Evolutionary conservation across 2,113 vertebrate genomes (phyloP), one percentile per base, ranked within the genome.

Genomic region (Nestor notabilis): DNA sequence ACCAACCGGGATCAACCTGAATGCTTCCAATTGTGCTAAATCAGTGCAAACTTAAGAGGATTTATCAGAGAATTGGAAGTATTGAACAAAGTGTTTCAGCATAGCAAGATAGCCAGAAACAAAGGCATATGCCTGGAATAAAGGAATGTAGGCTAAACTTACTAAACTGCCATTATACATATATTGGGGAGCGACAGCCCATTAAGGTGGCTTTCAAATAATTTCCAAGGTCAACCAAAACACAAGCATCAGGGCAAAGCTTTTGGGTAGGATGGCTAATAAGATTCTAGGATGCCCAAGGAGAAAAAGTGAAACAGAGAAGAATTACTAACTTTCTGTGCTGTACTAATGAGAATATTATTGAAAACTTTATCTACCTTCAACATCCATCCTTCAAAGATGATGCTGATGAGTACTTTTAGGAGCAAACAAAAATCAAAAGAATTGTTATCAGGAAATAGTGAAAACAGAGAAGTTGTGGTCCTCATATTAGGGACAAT

Each of bases 31-130:
- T 50, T 47, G n/a, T 47, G 14, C 50, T 63, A 37, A 44, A 78
- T 35, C 33, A 55, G 29, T 20, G 10, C 55, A 83, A 75, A 60
- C 17, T 64, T 10, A 25, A 37, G 18, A 21, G 18, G 8, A 63
- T 47, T 53, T 68, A 39, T 49, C n/a, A 82, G 81, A 83, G 63
- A 55, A 39, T 0, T 47, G 29, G 9, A 87, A 21, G 43, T 61
- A 24, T 7, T 28, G 80, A 75, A 71, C 33, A 33, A 46, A 3
- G 28, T 23, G 5, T 23, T 75, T 63, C 39, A 74, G 53, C 53
- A 46, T 0, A 25, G 35, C 28, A 55, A 78, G 53, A 53, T 0
- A 28, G 39, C 17, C 64, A 75, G 53, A 85, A 81, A 1, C 55
- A 88, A 46, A 90, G 31, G 8, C 5, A 0, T 35, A 13, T 6